A percentile compares a stretch with the other conserved stretches of the same genome.
These are phyloP conservation scores for Procambarus virginalis DNA, from an alignment of 1,140 invertebrate genomes.

Conservation along the genomic window DNA sequence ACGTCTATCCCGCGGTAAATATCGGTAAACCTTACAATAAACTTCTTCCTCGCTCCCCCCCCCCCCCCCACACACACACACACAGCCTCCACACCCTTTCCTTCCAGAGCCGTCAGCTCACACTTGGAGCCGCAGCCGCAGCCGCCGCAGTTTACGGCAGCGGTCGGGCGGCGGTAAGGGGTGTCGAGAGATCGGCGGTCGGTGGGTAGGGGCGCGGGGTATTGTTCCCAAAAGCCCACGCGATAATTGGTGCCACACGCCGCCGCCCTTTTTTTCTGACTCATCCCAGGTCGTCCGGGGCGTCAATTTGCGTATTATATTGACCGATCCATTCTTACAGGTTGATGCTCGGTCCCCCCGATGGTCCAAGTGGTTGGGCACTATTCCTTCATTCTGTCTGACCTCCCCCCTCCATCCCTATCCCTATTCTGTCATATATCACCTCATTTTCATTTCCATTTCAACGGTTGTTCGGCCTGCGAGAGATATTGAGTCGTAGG, in stretches of 20 bases:
- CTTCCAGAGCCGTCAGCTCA: neutral
- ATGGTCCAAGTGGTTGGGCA: too few species aligned
- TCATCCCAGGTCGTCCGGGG: neutral
- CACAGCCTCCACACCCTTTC: neutral
- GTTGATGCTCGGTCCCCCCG: too few species aligned
- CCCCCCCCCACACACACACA: neutral
- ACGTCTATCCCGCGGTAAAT: conserved; percentile 55
- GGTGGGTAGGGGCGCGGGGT: neutral
- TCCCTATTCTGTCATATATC: too few species aligned
- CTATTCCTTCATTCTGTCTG: too few species aligned
- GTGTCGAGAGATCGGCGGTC: conserved; percentile 2
- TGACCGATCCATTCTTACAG: neutral
- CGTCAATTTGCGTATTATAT: neutral
- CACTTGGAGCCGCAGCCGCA: neutral
- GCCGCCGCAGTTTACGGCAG: conserved; percentile 19
- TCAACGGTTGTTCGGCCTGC: too few species aligned
- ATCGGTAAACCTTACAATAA: conserved; percentile 67
- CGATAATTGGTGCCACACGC: conserved; percentile 18
- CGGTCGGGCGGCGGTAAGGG: conserved; percentile 13
- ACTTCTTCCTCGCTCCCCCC: conserved; percentile 27
- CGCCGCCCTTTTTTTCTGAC: neutral
- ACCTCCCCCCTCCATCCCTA: too few species aligned
- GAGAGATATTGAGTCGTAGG: too few species aligned
- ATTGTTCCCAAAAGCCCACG: neutral
- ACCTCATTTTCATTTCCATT: too few species aligned